Evolutionary conservation across 2,113 vertebrate genomes (phyloP).

Genomic region (Cryptoleucopteryx plumbea): DNA sequence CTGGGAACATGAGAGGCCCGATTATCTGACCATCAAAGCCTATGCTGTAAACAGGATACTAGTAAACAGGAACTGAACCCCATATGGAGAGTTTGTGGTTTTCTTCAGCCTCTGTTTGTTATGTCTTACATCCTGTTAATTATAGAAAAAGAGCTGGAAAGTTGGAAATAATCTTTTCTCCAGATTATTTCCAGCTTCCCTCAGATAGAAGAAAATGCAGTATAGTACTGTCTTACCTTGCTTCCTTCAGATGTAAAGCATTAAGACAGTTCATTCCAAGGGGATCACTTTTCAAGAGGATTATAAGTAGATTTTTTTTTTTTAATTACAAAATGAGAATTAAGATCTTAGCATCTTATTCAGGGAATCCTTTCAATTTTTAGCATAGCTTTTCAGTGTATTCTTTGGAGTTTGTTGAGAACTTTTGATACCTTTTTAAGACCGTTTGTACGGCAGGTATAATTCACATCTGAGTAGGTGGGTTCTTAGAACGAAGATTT

Average conservation of each 20-base stretch:
- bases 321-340: slow-evolving; percentile 32
- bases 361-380: background rate
- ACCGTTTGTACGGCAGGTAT: background rate
- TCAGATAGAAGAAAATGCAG: slow-evolving; percentile 39
- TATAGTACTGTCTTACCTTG: slow-evolving; percentile 37
- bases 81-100: slow-evolving; percentile 62
- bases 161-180: slow-evolving; percentile 63
- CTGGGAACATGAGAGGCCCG: slow-evolving; percentile 63
- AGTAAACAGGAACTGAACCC: slow-evolving; percentile 66
- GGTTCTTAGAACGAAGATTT: background rate
- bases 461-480: background rate
- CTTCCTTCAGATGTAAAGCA: slow-evolving; percentile 54
- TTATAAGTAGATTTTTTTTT: background rate
- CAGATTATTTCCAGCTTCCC: slow-evolving; percentile 65
- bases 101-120: slow-evolving; percentile 69
- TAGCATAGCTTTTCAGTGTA: background rate
- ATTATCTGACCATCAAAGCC: slow-evolving; percentile 67
- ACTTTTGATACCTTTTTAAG: background rate
- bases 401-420: background rate
- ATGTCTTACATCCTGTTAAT: slow-evolving; percentile 71
- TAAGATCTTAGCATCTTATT: background rate
- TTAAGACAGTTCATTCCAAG: slow-evolving; percentile 39
- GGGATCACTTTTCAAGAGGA: slow-evolving; percentile 59
- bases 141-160: slow-evolving; percentile 69
- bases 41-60: slow-evolving; percentile 62